Evolutionary conservation across 1,140 invertebrate genomes (phyloP).

Genomic region (Notospermus geniculatus): DNA sequence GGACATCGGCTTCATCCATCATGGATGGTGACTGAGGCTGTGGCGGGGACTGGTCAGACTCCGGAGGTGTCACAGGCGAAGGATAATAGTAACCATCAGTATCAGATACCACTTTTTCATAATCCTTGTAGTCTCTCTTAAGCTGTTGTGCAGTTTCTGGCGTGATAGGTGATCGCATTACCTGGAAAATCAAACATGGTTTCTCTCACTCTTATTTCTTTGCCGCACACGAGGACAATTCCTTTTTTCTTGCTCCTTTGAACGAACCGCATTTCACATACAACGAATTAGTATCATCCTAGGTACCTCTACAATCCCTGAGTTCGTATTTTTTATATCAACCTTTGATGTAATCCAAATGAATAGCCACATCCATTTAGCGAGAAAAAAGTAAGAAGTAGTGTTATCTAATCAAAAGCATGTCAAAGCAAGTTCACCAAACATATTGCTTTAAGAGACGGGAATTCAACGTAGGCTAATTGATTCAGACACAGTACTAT

Average conservation of each 20-base stretch:
- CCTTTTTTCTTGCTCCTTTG: not conserved
- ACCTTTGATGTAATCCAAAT: no score
- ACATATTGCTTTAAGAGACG: no score
- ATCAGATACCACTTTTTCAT: conserved; percentile 45
- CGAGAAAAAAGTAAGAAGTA: no score
- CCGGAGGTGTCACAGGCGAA: conserved; percentile 49
- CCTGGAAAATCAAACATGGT: conserved; percentile 15
- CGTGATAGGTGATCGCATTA: conserved; percentile 47
- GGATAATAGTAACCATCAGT: conserved; percentile 43
- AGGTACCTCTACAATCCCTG: no score
- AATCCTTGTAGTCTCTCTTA: conserved; percentile 47
- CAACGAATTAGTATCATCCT: no score
- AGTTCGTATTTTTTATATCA: no score
- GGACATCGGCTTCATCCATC: conserved; percentile 41
- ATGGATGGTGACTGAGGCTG: conserved; percentile 50
- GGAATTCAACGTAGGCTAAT: no score
- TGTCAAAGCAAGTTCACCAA: no score
- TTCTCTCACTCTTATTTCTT: not conserved
- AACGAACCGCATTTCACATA: not conserved
- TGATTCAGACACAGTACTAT: no score
- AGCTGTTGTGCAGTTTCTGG: conserved; percentile 38
- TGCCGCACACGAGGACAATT: not conserved
- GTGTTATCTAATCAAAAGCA: no score
- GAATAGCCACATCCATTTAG: no score
- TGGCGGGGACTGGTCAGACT: conserved; percentile 49